These are phyloP conservation scores for Myiozetetes cayanensis DNA, from an alignment of 2,113 vertebrate genomes.

Conservation along the genomic window DNA sequence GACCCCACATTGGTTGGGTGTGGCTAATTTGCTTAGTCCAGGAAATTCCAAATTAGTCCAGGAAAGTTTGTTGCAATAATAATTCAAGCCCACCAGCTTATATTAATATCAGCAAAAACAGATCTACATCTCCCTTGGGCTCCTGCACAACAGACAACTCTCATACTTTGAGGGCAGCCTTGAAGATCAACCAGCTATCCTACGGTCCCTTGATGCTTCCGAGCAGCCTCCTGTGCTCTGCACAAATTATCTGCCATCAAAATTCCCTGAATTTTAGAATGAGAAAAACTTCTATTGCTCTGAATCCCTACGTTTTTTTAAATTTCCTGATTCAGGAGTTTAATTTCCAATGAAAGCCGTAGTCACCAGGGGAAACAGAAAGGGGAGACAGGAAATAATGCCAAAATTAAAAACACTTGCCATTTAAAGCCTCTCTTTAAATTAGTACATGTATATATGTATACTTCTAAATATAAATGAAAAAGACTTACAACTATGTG, in stretches of 20 bases:
- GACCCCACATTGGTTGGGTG: not conserved
- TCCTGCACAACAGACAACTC: not conserved
- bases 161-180: not conserved
- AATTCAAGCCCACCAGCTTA: not conserved
- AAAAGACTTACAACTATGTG: not conserved
- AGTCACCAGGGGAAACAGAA: not conserved
- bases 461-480: not conserved
- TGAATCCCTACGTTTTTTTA: not conserved
- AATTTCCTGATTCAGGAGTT: not conserved
- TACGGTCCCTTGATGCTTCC: not conserved
- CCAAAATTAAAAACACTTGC: not conserved
- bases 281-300: not conserved
- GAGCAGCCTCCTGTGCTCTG: not conserved
- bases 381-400: not conserved
- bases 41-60: not conserved
- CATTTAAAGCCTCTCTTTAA: not conserved
- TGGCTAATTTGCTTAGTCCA: not conserved
- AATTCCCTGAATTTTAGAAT: not conserved
- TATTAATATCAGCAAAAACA: not conserved
- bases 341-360: not conserved
- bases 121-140: not conserved
- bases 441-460: not conserved
- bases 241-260: not conserved
- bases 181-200: not conserved
- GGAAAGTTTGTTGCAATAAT: not conserved